Percentiles rank a stretch among this genome's conserved stretches.
phyloP scores from a whole-genome alignment of 2,797 vertebrate species.

The Dermochelys coriacea region DNA sequence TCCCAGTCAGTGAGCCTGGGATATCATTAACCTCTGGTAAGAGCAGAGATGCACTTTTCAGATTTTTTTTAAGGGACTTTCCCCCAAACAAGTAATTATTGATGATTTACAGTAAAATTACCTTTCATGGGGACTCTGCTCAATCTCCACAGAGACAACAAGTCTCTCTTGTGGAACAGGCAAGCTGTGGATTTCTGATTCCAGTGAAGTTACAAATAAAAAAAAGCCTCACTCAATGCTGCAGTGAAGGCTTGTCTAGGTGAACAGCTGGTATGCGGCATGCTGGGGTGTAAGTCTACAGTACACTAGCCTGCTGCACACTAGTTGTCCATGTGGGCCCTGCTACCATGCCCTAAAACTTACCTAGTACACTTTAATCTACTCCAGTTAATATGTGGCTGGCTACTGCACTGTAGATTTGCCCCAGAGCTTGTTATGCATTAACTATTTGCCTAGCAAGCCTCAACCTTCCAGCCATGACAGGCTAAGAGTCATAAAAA shows the following conservation, averaged over 20 bases:
- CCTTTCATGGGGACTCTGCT: background rate
- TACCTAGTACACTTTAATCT: background rate
- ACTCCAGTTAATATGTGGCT: background rate
- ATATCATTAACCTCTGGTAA: background rate
- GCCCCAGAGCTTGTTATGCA: background rate
- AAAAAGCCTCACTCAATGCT: background rate
- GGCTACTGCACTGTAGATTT: background rate
- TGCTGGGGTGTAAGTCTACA: background rate
- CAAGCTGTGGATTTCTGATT: background rate
- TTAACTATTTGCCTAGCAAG: background rate
- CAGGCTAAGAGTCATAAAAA: background rate
- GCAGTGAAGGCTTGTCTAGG: background rate
- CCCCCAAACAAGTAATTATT: background rate
- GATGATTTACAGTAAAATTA: background rate
- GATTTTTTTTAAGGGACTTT: background rate
- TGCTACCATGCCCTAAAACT: background rate
- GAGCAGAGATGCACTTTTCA: background rate
- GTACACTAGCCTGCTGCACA: background rate
- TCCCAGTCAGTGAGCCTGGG: background rate
- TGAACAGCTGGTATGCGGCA: background rate
- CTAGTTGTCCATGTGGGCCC: too few relatives aligned
- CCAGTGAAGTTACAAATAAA: background rate
- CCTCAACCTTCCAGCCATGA: background rate
- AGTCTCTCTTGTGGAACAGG: background rate
- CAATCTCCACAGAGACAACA: background rate